A percentile compares a stretch with the other conserved stretches of the same genome.
These are phyloP conservation scores for Tetragonula carbonaria DNA, from an alignment of 2,888 invertebrate genomes.

Conservation along the genomic window DNA sequence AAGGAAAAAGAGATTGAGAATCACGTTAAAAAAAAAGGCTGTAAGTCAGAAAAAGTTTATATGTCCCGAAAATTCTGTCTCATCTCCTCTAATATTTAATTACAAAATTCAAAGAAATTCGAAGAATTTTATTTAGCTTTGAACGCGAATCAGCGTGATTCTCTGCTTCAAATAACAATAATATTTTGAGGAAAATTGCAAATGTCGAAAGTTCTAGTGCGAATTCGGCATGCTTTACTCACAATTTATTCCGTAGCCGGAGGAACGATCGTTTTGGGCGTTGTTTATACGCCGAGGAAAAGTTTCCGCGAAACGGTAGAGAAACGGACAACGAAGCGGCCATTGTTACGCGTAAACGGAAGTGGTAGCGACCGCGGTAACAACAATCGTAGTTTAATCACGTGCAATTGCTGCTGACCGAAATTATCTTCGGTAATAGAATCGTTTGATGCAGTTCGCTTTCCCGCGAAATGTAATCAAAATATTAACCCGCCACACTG, in stretches of 20 bases:
- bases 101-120: too few relatives aligned
- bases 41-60: too few relatives aligned
- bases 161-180: too few relatives aligned
- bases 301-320: constrained; percentile 2
- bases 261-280: constrained; percentile 53
- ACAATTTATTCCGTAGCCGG: constrained; percentile 62
- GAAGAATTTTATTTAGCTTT: too few relatives aligned
- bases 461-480: not conserved
- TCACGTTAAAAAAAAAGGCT: too few relatives aligned
- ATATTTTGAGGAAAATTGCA: too few relatives aligned
- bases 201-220: too few relatives aligned
- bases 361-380: constrained; percentile 5
- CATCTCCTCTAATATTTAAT: too few relatives aligned
- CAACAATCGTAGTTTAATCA: constrained; percentile 32
- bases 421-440: constrained; percentile 22
- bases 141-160: too few relatives aligned
- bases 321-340: constrained; percentile 8
- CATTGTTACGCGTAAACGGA: constrained; percentile 1
- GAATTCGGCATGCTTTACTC: too few relatives aligned
- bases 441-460: not conserved
- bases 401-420: not conserved
- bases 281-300: constrained; percentile 13
- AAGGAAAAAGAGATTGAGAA: too few relatives aligned
- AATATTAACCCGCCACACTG: not conserved
- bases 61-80: too few relatives aligned